phyloP scores from a whole-genome alignment of 2,797 vertebrate genomes.

The Anabacerthia variegaticeps region DNA sequence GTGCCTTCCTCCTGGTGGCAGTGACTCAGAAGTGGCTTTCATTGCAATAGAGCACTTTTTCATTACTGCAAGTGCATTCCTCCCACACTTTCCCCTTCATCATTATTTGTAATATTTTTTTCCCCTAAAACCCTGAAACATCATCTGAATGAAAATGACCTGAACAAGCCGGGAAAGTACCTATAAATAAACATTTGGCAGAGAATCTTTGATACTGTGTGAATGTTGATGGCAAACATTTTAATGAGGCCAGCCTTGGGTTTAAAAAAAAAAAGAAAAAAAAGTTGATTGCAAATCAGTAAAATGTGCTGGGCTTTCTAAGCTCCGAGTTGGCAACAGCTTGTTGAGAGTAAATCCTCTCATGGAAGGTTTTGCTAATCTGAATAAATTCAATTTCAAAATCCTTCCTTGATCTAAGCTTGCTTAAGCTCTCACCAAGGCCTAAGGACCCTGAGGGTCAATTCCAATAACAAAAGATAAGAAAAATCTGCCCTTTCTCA shows the following conservation, averaged over 20 bases:
- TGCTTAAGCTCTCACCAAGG: conserved; percentile 82
- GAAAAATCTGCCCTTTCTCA: conserved; percentile 76
- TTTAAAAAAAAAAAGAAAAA: background rate
- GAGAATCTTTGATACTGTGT: conserved; percentile 8
- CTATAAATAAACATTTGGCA: conserved; percentile 35
- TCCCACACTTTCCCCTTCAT: background rate
- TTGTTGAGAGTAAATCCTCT: conserved; percentile 86
- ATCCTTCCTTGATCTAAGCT: conserved; percentile 89
- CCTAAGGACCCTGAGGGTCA: conserved; percentile 83
- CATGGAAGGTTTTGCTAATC: conserved; percentile 82
- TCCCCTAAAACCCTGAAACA: background rate
- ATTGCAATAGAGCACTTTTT: background rate
- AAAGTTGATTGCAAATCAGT: conserved; percentile 45
- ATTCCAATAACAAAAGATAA: conserved; percentile 82
- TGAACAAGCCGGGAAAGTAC: background rate
- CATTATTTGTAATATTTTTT: background rate
- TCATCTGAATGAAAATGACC: conserved; percentile 1
- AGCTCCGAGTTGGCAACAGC: conserved; percentile 82
- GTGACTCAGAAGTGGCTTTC: background rate
- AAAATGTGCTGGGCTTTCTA: conserved; percentile 68
- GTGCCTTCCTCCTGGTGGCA: background rate
- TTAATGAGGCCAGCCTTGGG: conserved; percentile 41
- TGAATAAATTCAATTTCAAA: conserved; percentile 93
- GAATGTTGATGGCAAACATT: conserved; percentile 30
- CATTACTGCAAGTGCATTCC: background rate